A percentile compares a stretch with the other conserved stretches of the same genome.
Conservation (phyloP, 2,888 invertebrate genomes). For the Reticulitermes lucifugus region DNA sequence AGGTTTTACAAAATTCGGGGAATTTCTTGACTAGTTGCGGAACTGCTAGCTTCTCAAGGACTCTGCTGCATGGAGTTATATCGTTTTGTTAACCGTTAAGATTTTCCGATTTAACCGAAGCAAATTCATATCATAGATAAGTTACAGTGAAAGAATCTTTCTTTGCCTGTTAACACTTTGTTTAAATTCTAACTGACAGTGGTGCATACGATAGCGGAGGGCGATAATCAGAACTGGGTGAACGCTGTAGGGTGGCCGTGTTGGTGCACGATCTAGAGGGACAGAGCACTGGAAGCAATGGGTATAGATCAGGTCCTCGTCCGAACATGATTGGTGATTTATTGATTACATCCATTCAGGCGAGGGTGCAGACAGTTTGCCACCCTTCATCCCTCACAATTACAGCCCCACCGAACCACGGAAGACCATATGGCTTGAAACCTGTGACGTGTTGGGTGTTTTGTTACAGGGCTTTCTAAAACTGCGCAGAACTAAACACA, state of each 20-base stretch:
- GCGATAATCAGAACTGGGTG: not conserved
- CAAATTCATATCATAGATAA: not conserved
- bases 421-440: not conserved
- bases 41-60: too few species aligned
- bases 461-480: not conserved
- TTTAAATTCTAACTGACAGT: not conserved
- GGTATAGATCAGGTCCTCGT: not conserved
- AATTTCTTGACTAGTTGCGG: too few species aligned
- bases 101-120: not conserved
- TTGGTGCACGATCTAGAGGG: not conserved
- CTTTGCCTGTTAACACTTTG: not conserved
- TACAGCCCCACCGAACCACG: not conserved
- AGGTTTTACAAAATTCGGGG: too few species aligned
- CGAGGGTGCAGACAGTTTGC: not conserved
- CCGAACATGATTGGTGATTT: slow-evolving; percentile 19
- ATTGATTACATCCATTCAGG: not conserved
- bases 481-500: not conserved
- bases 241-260: not conserved
- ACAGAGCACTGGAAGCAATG: not conserved
- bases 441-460: not conserved
- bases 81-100: too few species aligned
- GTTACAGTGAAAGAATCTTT: not conserved
- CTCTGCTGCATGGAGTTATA: too few species aligned
- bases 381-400: not conserved
- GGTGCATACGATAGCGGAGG: not conserved